Percentiles rank a stretch among this genome's conserved stretches.
Conservation (phyloP, 2,797 vertebrate genomes). For the Chaetophractus vellerosus region DNA sequence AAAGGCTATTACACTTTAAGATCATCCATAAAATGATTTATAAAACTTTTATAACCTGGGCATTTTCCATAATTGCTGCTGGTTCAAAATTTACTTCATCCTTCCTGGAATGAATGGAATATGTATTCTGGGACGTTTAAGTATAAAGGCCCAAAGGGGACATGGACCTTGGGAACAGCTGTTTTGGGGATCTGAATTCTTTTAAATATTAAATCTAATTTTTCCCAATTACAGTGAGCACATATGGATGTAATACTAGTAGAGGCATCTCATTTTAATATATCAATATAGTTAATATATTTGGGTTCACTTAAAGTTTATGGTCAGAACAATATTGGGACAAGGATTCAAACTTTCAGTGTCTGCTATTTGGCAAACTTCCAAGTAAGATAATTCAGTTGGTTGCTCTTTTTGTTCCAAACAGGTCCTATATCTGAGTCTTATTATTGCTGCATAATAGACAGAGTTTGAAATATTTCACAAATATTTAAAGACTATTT, state of each 20-base stretch:
- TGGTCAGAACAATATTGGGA: constrained; percentile 40
- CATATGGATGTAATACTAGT: constrained; percentile 77
- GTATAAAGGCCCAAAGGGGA: constrained; percentile 49
- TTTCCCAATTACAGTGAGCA: constrained; percentile 71
- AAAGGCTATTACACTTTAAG: constrained; percentile 8
- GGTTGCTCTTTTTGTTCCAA: constrained; percentile 50
- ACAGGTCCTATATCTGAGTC: constrained; percentile 43
- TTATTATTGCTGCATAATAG: not conserved
- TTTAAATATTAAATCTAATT: constrained; percentile 75
- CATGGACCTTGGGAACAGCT: constrained; percentile 48
- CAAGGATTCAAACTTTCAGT: constrained; percentile 22
- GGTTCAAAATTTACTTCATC: constrained; percentile 8
- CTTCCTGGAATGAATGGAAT: constrained; percentile 36
- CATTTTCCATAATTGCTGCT: constrained; percentile 48
- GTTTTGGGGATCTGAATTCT: constrained; percentile 15
- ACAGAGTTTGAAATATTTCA: constrained; percentile 22
- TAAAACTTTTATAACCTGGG: constrained; percentile 38
- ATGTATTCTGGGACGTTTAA: constrained; percentile 44
- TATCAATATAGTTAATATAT: constrained; percentile 64
- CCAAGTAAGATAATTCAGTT: constrained; percentile 64
- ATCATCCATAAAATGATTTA: constrained; percentile 49
- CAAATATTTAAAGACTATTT: constrained; percentile 42
- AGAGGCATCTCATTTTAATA: constrained; percentile 70
- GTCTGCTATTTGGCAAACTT: constrained; percentile 43
- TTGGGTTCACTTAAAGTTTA: constrained; percentile 76